A percentile compares a stretch with the other conserved stretches of the same genome.
phyloP scores from a whole-genome alignment of 2,113 vertebrate species.

The Origma solitaria region DNA sequence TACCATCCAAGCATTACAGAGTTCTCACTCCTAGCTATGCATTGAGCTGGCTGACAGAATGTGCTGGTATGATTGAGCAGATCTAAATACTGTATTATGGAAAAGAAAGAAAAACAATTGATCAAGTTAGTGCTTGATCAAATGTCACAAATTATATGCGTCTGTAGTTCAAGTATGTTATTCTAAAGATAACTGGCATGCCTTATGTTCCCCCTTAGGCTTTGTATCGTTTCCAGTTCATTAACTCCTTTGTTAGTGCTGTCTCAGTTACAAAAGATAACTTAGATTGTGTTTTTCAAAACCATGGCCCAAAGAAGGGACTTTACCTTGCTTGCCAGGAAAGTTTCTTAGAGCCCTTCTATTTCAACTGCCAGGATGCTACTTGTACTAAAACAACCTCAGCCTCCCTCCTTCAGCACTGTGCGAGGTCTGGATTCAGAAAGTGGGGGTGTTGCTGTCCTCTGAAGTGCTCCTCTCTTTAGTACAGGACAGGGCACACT shows the following conservation, averaged over 20 bases:
- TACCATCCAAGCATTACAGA: not conserved
- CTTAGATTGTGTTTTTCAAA: not conserved
- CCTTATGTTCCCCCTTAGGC: not conserved
- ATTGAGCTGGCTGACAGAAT: not conserved
- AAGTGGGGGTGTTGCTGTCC: not conserved
- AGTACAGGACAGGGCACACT: not conserved
- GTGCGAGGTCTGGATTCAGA: not conserved
- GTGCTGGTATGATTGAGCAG: not conserved
- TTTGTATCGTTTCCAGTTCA: not conserved
- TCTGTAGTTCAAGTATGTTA: not conserved
- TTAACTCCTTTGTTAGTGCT: not conserved
- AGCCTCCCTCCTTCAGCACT: not conserved
- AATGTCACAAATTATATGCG: not conserved
- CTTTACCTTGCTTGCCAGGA: not conserved
- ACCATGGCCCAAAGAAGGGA: not conserved
- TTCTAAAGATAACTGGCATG: not conserved
- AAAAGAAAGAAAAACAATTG: not conserved
- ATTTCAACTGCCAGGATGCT: not conserved
- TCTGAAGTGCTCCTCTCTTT: not conserved
- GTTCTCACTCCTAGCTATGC: not conserved
- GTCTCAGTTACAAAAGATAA: not conserved
- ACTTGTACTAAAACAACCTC: not conserved
- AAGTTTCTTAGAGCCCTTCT: not conserved
- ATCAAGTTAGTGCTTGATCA: not conserved
- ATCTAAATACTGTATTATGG: not conserved